Evolutionary conservation across 2,888 invertebrate species (phyloP), one percentile per base, ranked within the genome.

Genomic region (Oscheius sp.): DNA sequence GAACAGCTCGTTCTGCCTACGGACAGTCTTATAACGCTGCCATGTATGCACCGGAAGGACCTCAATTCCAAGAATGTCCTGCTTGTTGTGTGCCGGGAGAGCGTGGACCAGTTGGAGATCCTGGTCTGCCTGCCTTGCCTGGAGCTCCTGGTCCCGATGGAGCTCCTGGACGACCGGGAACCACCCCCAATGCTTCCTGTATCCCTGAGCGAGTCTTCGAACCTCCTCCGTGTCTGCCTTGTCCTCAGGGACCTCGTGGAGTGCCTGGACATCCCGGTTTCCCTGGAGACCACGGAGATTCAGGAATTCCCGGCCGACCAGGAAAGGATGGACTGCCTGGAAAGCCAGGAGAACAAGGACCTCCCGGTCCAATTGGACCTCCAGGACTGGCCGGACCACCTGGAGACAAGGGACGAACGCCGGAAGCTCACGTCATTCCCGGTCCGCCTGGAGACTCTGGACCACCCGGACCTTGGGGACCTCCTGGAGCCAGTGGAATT

Each of bases 21-120:
- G 82, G 82, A 7, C 77, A 77, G n/a, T 50, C 66, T 33, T 87
- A 87, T 71, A 88, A 85, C 74, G 84, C 87, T 5, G 78, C 83
- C 33, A 79, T 88, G 78, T 72, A 88, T 57, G 84, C 85, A 59
- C 72, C 83, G 7, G 84, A 84, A 60, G 83, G 83, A 2, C 86
- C 89, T 11, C 85, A 84, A 65, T 89, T 89, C 84, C 89, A 89
- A 75, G 89, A 89, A 65, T 89, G 89, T 73, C 89, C 89, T 81
- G 89, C 89, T 7, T 89, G 89, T 63, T 89, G 89, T 73, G 80
- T 86, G 42, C 89, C 89, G 1, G 89, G 89, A 33, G 84, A 86
- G 37, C 82, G 76, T 53, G 83, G 82, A 57, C 89, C 89, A 47
- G 65, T 80, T 3, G 88, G 88, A 62, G 81, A 84, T 58, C 78